phyloP scores from a whole-genome alignment of 2,888 invertebrate species.

The Acanthococcus lagerstroemiae region DNA sequence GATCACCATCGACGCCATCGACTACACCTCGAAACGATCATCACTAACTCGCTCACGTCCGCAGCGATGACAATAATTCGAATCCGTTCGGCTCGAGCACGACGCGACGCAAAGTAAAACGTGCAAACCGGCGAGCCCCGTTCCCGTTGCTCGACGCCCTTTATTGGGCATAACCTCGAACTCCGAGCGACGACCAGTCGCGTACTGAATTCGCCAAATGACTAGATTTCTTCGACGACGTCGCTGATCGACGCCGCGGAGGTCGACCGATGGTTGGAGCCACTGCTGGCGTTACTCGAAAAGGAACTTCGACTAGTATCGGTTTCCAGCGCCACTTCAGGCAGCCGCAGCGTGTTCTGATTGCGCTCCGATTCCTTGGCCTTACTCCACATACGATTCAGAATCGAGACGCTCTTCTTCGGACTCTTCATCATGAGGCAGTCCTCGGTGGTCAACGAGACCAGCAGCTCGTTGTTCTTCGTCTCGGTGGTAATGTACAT shows the following conservation, averaged over 20 bases:
- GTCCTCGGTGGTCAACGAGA: constrained; percentile 40
- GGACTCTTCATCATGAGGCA: background rate
- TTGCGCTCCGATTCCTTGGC: constrained; percentile 40
- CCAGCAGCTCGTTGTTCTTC: constrained; percentile 29
- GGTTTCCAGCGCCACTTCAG: constrained; percentile 49
- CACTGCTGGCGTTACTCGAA: constrained; percentile 52
- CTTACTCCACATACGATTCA: constrained; percentile 43
- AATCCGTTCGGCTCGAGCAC: no score
- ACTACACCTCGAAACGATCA: no score
- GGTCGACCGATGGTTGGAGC: constrained; percentile 25
- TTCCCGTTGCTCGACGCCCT: no score
- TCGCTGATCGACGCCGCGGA: constrained; percentile 8
- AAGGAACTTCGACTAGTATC: constrained; percentile 52
- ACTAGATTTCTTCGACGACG: constrained; percentile 25
- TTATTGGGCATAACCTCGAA: no score
- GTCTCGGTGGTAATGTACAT: constrained; percentile 3
- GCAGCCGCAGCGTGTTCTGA: constrained; percentile 42
- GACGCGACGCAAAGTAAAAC: no score
- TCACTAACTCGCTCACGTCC: no score
- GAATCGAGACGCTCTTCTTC: constrained; percentile 40
- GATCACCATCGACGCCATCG: no score
- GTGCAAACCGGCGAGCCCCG: no score
- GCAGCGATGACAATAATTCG: no score
- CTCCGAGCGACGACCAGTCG: no score
- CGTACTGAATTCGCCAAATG: no score